Evolutionary conservation across 2,797 vertebrate species (phyloP).

Genomic region (Rhinophrynus dorsalis): DNA sequence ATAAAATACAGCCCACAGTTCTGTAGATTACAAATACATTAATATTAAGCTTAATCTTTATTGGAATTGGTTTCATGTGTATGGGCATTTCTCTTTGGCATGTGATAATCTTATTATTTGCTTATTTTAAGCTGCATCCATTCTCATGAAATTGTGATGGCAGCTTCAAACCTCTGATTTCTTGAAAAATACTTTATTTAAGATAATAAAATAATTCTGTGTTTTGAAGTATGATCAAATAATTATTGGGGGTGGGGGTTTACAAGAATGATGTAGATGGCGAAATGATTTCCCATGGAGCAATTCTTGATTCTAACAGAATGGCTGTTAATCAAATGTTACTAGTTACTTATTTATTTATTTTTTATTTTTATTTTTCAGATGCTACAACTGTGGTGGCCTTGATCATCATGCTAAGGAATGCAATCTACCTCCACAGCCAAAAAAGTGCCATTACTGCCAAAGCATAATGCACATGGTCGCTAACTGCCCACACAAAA

Average conservation of each 20-base stretch:
- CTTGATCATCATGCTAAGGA: constrained; percentile 83
- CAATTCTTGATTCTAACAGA: neutral
- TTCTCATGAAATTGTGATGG: too few relatives aligned
- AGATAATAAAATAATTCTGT: too few relatives aligned
- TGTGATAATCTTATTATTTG: too few relatives aligned
- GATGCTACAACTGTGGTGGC: constrained; percentile 84
- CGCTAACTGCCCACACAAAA: constrained; percentile 79
- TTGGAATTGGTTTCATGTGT: too few relatives aligned
- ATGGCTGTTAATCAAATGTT: neutral
- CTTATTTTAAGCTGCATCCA: too few relatives aligned
- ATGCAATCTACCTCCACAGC: constrained; percentile 82
- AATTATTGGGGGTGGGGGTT: neutral
- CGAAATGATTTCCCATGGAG: neutral
- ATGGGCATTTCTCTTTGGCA: too few relatives aligned
- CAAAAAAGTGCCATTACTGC: constrained; percentile 87
- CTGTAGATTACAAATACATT: too few relatives aligned
- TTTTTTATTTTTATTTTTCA: constrained; percentile 40
- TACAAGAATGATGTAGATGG: neutral
- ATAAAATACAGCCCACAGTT: too few relatives aligned
- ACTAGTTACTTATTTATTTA: neutral
- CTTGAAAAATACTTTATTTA: too few relatives aligned
- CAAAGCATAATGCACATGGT: constrained; percentile 84
- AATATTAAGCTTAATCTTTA: too few relatives aligned
- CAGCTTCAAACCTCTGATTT: too few relatives aligned
- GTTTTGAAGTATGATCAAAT: too few relatives aligned